These are phyloP conservation scores for Brachionus asplanchnoidis DNA, from an alignment of 1,140 invertebrate genomes.

Conservation along the genomic window DNA sequence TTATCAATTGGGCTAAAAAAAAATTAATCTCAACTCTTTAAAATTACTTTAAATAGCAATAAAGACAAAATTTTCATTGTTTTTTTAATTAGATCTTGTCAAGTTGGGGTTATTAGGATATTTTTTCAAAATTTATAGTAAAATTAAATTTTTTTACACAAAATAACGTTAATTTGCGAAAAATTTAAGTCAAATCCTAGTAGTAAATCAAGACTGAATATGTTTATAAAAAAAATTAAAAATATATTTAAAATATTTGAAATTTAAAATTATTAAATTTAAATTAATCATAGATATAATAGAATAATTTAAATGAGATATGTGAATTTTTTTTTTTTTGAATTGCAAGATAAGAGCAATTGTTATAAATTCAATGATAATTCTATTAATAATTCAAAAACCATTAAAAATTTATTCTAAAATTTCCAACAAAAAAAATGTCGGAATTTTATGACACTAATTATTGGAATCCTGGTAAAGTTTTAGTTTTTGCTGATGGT, in stretches of 20 bases:
- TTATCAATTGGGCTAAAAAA: not conserved
- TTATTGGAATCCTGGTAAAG: not conserved
- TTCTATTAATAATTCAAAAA: not conserved
- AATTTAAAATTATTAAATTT: not conserved
- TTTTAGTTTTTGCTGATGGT: not conserved
- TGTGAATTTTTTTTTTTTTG: not conserved
- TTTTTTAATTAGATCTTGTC: too few relatives aligned
- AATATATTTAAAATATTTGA: too few relatives aligned
- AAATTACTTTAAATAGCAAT: too few relatives aligned
- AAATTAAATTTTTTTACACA: too few relatives aligned
- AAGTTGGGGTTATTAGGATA: too few relatives aligned
- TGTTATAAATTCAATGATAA: not conserved
- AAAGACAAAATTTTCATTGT: too few relatives aligned
- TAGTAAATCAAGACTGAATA: too few relatives aligned
- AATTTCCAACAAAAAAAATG: not conserved
- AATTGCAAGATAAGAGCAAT: not conserved
- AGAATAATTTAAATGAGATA: not conserved
- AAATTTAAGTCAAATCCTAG: too few relatives aligned
- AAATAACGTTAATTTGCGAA: too few relatives aligned
- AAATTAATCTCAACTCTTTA: too few relatives aligned
- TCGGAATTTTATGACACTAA: not conserved
- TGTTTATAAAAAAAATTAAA: too few relatives aligned
- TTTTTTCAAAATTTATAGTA: too few relatives aligned
- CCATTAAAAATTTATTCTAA: not conserved
- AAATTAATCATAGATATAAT: not conserved